phyloP scores from a whole-genome alignment of 2,113 vertebrate genomes.

The Hydrochoerus hydrochaeris region DNA sequence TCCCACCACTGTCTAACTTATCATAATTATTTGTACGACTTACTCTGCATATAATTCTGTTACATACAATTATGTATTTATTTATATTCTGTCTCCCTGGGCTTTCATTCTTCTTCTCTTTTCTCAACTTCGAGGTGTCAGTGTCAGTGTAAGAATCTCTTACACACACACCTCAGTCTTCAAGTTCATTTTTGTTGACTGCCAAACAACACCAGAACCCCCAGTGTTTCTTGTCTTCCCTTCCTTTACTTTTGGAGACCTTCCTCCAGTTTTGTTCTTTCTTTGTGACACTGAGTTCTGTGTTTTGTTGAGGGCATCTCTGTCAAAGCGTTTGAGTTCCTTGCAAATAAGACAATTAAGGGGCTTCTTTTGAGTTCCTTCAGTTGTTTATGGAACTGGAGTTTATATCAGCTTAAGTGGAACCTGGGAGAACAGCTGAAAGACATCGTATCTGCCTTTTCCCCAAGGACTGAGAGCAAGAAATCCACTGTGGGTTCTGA shows the following conservation, averaged over 20 bases:
- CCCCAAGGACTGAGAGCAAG: neutral
- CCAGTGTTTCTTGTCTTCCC: neutral
- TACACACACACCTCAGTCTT: neutral
- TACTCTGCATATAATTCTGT: neutral
- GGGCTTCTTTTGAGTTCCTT: neutral
- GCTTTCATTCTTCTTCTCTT: neutral
- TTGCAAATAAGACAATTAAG: neutral
- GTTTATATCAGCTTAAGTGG: neutral
- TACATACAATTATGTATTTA: neutral
- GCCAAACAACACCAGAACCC: neutral
- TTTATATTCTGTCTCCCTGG: neutral
- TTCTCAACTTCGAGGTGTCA: neutral
- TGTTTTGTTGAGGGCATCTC: neutral
- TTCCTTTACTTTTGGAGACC: neutral
- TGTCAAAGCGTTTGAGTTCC: neutral
- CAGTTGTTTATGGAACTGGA: neutral
- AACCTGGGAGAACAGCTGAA: neutral
- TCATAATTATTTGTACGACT: neutral
- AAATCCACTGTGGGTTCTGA: neutral
- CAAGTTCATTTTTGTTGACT: neutral
- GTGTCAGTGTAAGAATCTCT: neutral
- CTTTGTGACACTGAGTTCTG: neutral
- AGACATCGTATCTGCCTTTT: constrained; percentile 4
- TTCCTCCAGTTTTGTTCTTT: neutral
- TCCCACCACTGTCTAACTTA: neutral